Base-by-base conservation (phyloP, 1,140 invertebrate species). In the Sycophaga agraensis region DNA sequence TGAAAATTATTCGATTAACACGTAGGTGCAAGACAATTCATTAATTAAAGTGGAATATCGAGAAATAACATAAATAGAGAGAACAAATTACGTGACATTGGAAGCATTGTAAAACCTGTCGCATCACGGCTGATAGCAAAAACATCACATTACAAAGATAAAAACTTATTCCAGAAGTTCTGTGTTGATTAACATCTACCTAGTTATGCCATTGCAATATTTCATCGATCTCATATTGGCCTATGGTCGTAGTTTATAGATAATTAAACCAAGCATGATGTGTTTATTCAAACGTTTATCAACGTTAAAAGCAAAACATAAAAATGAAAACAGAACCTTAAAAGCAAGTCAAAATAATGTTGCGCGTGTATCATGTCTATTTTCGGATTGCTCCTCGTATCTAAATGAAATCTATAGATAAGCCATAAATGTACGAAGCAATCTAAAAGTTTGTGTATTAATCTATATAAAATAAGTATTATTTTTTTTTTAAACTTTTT, bases 231-330 rank as follows among this genome's bases (percentile, higher is more conserved):
- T 60, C 22, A 22, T 26, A 46, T 62, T 40, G 51, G 59, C 51
- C 51, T 55, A 62, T 45, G 51, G 43, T 62, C 51, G 51, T 63
- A 56, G 51, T 56, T 22, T 40, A 39, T 50, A 55, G 60, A 56
- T 42, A 49, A 56, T 50, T 2, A 49, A 62, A 55, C n/a, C 22
- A 46, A 49, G 51, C 59, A 55, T 55, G 59, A 61, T 55, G 50
- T 34, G 42, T 54, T 34, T 31, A 24, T 58, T n/a, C 17, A 26
- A 60, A 35, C 46, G 21, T 53, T 53, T 54, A 61, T 54, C n/a
- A 39, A 54, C 34, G 59, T 61, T 61, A 11, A 54, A 14, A 45
- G 21, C 14, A 17, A 16, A 45, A 57, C 16, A 6, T 31, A 54
- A 45, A 35, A 60, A 19, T 24, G 48, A 54, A 35, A 35, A 19